These are phyloP conservation scores for Drosophila watanabei DNA, from an alignment of 1,140 invertebrate species.

Conservation along the genomic window DNA sequence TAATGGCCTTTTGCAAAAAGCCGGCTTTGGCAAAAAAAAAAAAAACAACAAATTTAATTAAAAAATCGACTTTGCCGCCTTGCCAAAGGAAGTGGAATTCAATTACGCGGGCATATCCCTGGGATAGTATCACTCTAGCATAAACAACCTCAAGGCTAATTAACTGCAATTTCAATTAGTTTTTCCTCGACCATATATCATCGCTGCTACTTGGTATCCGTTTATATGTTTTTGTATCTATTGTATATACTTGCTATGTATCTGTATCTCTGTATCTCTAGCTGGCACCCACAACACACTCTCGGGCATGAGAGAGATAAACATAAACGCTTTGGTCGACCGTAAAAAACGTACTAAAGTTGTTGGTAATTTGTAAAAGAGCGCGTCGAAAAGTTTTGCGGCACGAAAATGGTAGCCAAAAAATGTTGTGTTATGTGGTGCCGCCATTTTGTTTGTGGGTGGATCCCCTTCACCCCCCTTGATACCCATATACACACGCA, in stretches of 20 bases:
- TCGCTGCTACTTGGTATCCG: neutral
- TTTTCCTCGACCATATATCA: conserved; percentile 45
- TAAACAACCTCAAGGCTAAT: conserved; percentile 58
- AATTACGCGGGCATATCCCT: conserved; percentile 43
- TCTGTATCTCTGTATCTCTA: conserved; percentile 1
- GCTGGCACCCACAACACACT: conserved; percentile 35
- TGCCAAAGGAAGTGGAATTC: conserved; percentile 59
- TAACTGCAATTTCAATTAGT: conserved; percentile 55
- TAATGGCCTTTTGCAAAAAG: conserved; percentile 71
- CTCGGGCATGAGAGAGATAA: conserved; percentile 6
- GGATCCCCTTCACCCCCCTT: conserved; percentile 1
- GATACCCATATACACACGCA: neutral
- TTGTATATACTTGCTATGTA: neutral
- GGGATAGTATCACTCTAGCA: conserved; percentile 18
- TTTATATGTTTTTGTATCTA: neutral
- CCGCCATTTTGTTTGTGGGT: conserved; percentile 78
- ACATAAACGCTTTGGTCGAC: conserved; percentile 67
- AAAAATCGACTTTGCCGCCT: conserved; percentile 45
- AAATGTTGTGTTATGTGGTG: conserved; percentile 77
- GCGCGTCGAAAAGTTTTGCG: conserved; percentile 84
- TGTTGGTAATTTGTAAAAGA: conserved; percentile 86
- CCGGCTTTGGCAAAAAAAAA: conserved; percentile 54
- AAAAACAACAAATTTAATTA: conserved; percentile 69
- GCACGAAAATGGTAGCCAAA: conserved; percentile 58
- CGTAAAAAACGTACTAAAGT: conserved; percentile 79